Base-by-base conservation (phyloP, 2,797 vertebrate genomes). In the Diplodus sargus region DNA sequence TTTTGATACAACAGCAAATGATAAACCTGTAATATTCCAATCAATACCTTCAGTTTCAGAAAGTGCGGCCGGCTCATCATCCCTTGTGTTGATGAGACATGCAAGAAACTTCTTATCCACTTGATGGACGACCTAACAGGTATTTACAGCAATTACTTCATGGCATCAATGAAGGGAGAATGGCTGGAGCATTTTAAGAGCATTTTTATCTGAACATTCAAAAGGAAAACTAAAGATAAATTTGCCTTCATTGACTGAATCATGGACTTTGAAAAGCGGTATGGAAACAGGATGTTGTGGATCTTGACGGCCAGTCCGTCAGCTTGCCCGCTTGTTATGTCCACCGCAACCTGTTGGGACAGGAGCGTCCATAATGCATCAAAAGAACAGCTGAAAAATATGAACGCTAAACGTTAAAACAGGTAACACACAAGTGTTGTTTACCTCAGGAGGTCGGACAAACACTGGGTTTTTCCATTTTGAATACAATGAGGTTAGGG, bases 41-140 rank as follows among this genome's bases (percentile, higher is more conserved):
- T 30, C n/a, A 4, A 6, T 88, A 95, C 94, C 93, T 84, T 92
- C 84, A 25, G 71, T 42, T 78, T 89, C 77, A 76, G 59, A 10
- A 7, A 75, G 28, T 42, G 82, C 28, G 60, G 87, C 73, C 43
- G 83, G 77, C 65, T 92, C 86, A 60, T 92, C 91, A 15, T 81
- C 87, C 77, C 91, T 95, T 28, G 97, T 97, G 80, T 96, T 95
- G 86, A 99, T 97, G 76, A 99, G 94, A 90, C 97, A 99, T 10
- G 96, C 97, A 0, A 99, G 97, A 85, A 99, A 99, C 93, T 99
- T 99, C 91, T 96, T 97, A 92, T 99, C 98, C 88, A 99, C 98
- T 93, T 99, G 98, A 93, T 97, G 94, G 87, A 99, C 96, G 81
- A 99, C 97, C 98, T 99, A 86, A 11, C 62, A 86, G 23, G 22